These are phyloP conservation scores for Callipepla squamata DNA, from an alignment of 2,113 vertebrate species.

Conservation along the genomic window DNA sequence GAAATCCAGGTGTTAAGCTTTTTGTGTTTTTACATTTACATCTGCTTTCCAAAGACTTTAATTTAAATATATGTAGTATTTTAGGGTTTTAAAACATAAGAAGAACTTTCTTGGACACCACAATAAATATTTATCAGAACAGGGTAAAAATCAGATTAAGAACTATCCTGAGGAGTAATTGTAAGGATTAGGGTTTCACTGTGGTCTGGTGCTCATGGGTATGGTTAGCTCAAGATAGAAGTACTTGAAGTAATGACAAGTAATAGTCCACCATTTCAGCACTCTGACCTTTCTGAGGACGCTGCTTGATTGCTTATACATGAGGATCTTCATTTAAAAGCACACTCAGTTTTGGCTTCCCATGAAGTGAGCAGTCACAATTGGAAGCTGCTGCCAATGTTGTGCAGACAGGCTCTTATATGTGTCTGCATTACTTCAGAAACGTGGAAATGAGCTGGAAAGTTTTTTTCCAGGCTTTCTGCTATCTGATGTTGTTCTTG, in stretches of 20 bases:
- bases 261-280: background rate
- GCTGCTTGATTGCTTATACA: fast-evolving
- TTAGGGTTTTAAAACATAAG: background rate
- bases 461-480: background rate
- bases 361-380: background rate
- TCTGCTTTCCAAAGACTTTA: background rate
- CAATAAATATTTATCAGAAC: background rate
- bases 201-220: background rate
- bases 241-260: fast-evolving
- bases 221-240: background rate
- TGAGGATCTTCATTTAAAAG: background rate
- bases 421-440: background rate
- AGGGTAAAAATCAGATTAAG: background rate
- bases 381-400: background rate
- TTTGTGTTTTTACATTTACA: background rate
- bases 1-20: background rate
- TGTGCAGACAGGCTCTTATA: background rate
- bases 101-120: background rate
- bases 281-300: background rate
- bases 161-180: background rate
- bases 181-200: background rate
- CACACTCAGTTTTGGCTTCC: background rate
- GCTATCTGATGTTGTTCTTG: background rate
- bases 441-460: background rate
- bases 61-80: background rate